Percentiles rank a stretch among this genome's conserved stretches.
These are phyloP conservation scores for Temnothorax rugatulus DNA, from an alignment of 2,888 invertebrate genomes.

Conservation along the genomic window DNA sequence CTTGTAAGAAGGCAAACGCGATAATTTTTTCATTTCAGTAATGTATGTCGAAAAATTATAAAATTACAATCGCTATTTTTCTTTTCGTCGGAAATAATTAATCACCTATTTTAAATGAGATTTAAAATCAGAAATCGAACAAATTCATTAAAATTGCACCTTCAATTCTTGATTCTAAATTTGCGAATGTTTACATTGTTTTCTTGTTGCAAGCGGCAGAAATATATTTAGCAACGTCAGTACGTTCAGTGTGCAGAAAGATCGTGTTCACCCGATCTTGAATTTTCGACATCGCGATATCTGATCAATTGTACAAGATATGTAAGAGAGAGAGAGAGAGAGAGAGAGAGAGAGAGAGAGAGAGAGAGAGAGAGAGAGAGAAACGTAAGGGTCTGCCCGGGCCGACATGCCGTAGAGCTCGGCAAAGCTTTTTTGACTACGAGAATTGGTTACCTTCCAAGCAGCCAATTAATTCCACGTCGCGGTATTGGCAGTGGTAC, in stretches of 20 bases:
- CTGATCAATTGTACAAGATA: not conserved
- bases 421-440: conserved; percentile 60
- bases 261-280: not conserved
- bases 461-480: conserved; percentile 84
- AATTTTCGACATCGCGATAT: not conserved
- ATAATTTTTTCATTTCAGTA: not conserved
- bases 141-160: not conserved
- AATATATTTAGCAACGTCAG: not conserved
- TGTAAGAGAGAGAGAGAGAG: not conserved
- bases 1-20: not conserved
- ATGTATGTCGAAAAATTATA: not conserved
- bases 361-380: not conserved
- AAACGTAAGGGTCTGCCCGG: not conserved
- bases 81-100: not conserved
- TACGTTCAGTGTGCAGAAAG: not conserved
- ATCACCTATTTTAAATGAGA: not conserved
- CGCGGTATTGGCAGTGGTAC: conserved; percentile 84
- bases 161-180: not conserved
- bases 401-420: not conserved
- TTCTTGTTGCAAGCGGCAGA: not conserved
- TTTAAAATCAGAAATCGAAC: not conserved
- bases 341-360: not conserved
- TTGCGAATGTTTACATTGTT: not conserved
- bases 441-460: conserved; percentile 82
- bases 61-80: not conserved